A percentile compares a stretch with the other conserved stretches of the same genome.
Conservation (phyloP, 2,888 invertebrate genomes). For the Colostygia pectinataria region DNA sequence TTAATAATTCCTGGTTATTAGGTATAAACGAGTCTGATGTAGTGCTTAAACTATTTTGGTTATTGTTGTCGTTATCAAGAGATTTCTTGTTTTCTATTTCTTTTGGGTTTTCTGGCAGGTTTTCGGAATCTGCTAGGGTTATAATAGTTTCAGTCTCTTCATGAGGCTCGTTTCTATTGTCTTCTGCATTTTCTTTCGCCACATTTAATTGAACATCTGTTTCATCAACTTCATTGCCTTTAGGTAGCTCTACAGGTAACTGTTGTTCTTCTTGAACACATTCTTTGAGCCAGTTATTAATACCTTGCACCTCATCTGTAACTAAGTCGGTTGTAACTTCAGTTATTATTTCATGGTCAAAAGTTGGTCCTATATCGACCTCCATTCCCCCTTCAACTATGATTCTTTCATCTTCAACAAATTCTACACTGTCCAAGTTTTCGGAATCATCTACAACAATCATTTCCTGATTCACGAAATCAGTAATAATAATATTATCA, state of each 20-base stretch:
- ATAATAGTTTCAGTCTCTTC: not conserved
- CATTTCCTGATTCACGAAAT: constrained; percentile 23
- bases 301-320: constrained; percentile 2
- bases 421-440: constrained; percentile 5
- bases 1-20: constrained; percentile 68
- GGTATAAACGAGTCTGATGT: constrained; percentile 62
- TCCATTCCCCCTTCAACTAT: constrained; percentile 6
- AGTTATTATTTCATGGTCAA: constrained; percentile 13
- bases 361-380: constrained; percentile 6
- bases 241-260: not conserved
- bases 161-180: not conserved
- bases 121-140: constrained; percentile 14
- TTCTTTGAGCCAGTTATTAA: constrained; percentile 14
- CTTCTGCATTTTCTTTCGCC: not conserved
- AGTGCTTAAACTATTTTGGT: constrained; percentile 43
- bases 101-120: constrained; percentile 7
- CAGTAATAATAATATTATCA: constrained; percentile 26
- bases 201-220: constrained; percentile 1
- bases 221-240: not conserved
- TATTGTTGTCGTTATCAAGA: constrained; percentile 1
- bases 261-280: constrained; percentile 3
- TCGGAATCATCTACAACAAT: constrained; percentile 25
- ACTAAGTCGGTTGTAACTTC: constrained; percentile 5
- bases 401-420: constrained; percentile 4
- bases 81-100: not conserved